These are phyloP conservation scores for Metallyticus violacea DNA, from an alignment of 2,888 invertebrate genomes.

Conservation along the genomic window DNA sequence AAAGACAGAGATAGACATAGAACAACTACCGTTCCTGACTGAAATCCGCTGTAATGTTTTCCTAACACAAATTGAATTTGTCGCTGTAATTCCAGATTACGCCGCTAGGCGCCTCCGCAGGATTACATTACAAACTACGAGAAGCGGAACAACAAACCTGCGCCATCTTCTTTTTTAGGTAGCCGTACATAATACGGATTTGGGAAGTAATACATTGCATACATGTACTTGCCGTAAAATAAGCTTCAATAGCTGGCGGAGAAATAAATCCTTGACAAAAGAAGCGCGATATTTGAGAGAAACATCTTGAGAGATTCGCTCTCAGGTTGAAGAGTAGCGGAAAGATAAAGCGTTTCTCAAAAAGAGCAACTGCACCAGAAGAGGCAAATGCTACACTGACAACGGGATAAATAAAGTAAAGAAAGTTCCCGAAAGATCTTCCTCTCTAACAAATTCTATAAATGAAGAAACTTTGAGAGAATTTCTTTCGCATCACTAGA, in stretches of 20 bases:
- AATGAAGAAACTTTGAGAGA: not conserved
- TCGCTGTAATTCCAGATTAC: not conserved
- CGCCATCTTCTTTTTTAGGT: not conserved
- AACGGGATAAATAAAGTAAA: not conserved
- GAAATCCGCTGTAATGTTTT: not conserved
- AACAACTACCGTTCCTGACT: not conserved
- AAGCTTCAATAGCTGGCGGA: no score
- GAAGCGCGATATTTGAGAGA: not conserved
- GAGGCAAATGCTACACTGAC: not conserved
- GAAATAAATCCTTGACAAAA: not conserved
- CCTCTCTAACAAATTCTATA: not conserved
- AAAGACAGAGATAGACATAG: not conserved
- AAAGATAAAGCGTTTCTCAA: not conserved
- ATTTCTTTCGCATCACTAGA: not conserved
- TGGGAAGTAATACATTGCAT: not conserved
- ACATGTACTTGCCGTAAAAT: not conserved
- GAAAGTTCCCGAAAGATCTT: not conserved
- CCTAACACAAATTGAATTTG: not conserved
- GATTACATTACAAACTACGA: not conserved
- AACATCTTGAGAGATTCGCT: not conserved
- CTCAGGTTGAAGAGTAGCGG: not conserved
- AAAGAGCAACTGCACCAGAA: not conserved
- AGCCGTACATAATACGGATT: not conserved
- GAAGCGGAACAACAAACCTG: not conserved
- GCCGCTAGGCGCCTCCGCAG: not conserved